Conservation (phyloP, 2,113 vertebrate genomes). For the Chionomys nivalis region DNA sequence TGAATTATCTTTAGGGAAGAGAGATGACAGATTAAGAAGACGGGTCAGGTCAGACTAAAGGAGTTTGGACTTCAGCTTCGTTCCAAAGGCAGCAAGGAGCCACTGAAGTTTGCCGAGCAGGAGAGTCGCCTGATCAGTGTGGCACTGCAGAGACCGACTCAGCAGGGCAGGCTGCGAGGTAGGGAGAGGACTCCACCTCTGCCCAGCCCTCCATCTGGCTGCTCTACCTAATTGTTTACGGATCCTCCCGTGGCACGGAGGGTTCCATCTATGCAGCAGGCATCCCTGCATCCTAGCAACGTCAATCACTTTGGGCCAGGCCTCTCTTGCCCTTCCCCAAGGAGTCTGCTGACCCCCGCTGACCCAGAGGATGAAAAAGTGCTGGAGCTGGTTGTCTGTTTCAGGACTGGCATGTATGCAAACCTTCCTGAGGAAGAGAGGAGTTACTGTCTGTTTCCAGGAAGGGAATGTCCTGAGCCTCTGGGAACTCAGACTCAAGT, state of each 20-base stretch:
- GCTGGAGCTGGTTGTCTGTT: not conserved
- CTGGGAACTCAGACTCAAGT: not conserved
- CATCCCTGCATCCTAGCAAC: not conserved
- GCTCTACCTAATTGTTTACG: not conserved
- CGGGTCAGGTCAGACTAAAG: not conserved
- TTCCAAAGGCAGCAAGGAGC: not conserved
- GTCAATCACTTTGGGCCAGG: not conserved
- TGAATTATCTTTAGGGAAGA: not conserved
- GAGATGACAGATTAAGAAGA: not conserved
- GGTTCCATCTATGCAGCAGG: not conserved
- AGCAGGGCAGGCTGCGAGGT: fast-evolving
- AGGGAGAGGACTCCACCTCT: not conserved
- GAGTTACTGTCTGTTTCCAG: not conserved
- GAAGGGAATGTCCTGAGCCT: conserved; percentile 5
- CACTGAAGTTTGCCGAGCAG: not conserved
- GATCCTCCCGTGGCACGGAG: not conserved
- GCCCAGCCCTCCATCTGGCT: not conserved
- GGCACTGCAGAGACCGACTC: fast-evolving
- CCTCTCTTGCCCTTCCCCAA: not conserved
- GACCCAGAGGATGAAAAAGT: not conserved
- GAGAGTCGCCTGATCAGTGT: too few relatives aligned
- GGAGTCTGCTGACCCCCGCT: not conserved
- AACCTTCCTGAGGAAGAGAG: not conserved
- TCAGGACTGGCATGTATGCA: not conserved
- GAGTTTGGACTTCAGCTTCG: not conserved